Percentiles rank a stretch among this genome's conserved stretches.
phyloP scores from a whole-genome alignment of 2,888 invertebrate species.

The Epistrophe grossulariae region DNA sequence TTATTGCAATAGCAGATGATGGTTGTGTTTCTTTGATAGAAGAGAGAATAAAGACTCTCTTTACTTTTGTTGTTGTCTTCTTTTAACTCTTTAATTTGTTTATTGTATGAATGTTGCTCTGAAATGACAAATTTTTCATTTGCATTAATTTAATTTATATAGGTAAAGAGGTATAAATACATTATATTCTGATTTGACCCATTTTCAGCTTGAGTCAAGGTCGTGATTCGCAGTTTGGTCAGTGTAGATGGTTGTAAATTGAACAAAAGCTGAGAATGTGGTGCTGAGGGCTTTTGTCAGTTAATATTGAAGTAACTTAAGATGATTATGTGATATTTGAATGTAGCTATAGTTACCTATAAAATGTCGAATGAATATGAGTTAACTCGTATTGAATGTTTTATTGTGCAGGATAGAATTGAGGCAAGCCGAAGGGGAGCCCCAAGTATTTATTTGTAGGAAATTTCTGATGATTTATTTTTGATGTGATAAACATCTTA shows the following conservation, averaged over 20 bases:
- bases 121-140: background rate
- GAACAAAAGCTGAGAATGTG: background rate
- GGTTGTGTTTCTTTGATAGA: background rate
- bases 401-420: too few species aligned
- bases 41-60: background rate
- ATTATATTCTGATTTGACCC: background rate
- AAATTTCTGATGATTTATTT: too few species aligned
- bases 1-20: background rate
- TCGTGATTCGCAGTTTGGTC: background rate
- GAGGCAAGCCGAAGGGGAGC: too few species aligned
- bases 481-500: too few species aligned
- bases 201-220: background rate
- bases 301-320: too few species aligned
- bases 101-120: background rate
- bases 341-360: too few species aligned
- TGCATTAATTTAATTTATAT: background rate
- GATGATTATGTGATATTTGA: too few species aligned
- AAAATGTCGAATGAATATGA: too few species aligned
- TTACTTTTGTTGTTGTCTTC: background rate
- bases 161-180: too few species aligned
- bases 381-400: too few species aligned
- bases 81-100: constrained; percentile 1
- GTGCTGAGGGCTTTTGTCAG: background rate
- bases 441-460: too few species aligned
- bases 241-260: too few species aligned